A percentile compares a stretch with the other conserved stretches of the same genome.
phyloP scores from a whole-genome alignment of 1,140 invertebrate genomes.

The Drosophila navojoa region DNA sequence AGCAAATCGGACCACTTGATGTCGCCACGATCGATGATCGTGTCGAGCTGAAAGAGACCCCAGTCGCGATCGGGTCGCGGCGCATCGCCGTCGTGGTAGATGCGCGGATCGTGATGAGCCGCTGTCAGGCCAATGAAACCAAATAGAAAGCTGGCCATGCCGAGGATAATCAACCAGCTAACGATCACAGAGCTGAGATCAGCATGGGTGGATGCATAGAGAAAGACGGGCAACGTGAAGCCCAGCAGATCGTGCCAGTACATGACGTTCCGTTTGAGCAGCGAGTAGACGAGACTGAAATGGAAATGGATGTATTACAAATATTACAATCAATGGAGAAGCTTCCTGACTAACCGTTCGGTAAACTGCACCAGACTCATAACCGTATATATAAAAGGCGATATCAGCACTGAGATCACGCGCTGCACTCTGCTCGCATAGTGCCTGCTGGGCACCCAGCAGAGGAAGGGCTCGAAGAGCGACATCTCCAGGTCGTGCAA shows the following conservation, averaged over 20 bases:
- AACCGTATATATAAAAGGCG: slow-evolving; percentile 84
- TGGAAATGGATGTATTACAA: not conserved
- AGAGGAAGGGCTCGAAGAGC: slow-evolving; percentile 87
- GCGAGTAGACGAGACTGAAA: slow-evolving; percentile 43
- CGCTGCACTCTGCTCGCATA: slow-evolving; percentile 69
- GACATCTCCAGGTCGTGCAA: slow-evolving; percentile 91
- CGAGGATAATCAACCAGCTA: slow-evolving; percentile 87
- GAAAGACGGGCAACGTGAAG: slow-evolving; percentile 84
- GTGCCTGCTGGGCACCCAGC: slow-evolving; percentile 87
- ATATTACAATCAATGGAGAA: not conserved
- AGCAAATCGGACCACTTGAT: slow-evolving; percentile 88
- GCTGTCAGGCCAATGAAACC: slow-evolving; percentile 88
- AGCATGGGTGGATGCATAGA: slow-evolving; percentile 83
- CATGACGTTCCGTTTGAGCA: slow-evolving; percentile 56
- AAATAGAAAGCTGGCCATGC: slow-evolving; percentile 87
- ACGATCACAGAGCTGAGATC: slow-evolving; percentile 65
- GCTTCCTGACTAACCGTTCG: slow-evolving; percentile 83
- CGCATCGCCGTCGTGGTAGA: slow-evolving; percentile 92
- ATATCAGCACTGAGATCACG: slow-evolving; percentile 84
- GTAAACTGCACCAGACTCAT: slow-evolving; percentile 83
- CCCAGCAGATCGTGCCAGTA: slow-evolving; percentile 84
- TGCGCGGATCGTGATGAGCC: slow-evolving; percentile 92
- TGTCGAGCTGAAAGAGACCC: slow-evolving; percentile 91
- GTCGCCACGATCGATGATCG: slow-evolving; percentile 89
- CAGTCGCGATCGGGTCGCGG: slow-evolving; percentile 87